Conservation (phyloP, 2,797 vertebrate genomes). For the Paguma larvata region DNA sequence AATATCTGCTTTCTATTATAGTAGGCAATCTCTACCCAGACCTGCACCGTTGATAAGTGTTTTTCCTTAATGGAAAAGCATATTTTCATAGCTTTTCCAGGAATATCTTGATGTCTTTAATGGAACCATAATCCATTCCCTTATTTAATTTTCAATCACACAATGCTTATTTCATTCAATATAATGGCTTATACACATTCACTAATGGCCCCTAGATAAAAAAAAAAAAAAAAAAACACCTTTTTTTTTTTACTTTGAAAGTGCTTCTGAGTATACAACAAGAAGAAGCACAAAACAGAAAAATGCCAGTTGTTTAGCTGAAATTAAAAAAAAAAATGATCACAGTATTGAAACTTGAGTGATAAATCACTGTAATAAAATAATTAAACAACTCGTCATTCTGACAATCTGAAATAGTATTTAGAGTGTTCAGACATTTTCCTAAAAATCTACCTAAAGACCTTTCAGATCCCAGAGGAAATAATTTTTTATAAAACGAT, state of each 20-base stretch:
- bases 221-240: not conserved
- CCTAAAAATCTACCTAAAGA: constrained; percentile 66
- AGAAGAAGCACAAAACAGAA: constrained; percentile 53
- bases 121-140: constrained; percentile 50
- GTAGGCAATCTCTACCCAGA: constrained; percentile 4
- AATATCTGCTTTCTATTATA: constrained; percentile 56
- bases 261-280: not conserved
- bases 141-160: constrained; percentile 73
- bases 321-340: constrained; percentile 64
- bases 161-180: constrained; percentile 68
- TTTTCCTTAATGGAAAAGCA: constrained; percentile 74
- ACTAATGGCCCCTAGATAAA: constrained; percentile 49
- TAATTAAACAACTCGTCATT: constrained; percentile 61
- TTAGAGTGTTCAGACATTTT: constrained; percentile 76
- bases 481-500: constrained; percentile 77
- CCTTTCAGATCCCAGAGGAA: constrained; percentile 73
- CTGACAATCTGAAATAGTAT: constrained; percentile 77
- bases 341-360: constrained; percentile 62
- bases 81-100: constrained; percentile 69
- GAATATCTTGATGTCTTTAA: constrained; percentile 74
- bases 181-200: not conserved
- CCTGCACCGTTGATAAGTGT: constrained; percentile 56
- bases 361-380: constrained; percentile 72
- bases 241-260: constrained; percentile 59
- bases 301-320: constrained; percentile 68